A percentile compares a stretch with the other conserved stretches of the same genome.
Evolutionary conservation across 2,888 invertebrate species (phyloP).

Genomic region (Hirtodrosophila histrioides): DNA sequence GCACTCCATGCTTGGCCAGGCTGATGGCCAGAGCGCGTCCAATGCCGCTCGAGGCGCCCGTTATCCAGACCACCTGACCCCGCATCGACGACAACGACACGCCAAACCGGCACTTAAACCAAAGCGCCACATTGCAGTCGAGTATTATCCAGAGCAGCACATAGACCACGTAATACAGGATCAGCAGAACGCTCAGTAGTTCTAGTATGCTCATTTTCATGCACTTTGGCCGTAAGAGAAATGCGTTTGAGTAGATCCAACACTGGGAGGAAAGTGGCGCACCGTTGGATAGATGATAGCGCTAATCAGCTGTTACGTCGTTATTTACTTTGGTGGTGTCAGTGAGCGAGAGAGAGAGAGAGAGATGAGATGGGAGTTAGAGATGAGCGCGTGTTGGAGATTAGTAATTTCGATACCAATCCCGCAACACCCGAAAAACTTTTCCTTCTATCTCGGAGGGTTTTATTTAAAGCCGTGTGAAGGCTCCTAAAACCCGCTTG

Average conservation of each 20-base stretch:
- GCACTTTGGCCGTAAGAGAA: conserved; percentile 31
- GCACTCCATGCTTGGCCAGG: conserved; percentile 88
- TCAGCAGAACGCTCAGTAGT: conserved; percentile 72
- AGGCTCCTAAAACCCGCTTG: no score
- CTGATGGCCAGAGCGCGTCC: conserved; percentile 90
- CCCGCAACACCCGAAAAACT: no score
- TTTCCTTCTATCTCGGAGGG: no score
- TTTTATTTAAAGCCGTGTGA: no score
- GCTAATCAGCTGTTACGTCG: conserved; percentile 39
- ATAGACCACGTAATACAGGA: conserved; percentile 86
- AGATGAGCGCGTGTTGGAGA: neutral
- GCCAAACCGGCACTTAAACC: conserved; percentile 87
- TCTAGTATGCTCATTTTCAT: conserved; percentile 80
- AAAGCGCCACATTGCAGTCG: conserved; percentile 87
- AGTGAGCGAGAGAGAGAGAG: no score
- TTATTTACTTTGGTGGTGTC: neutral
- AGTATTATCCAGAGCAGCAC: conserved; percentile 85
- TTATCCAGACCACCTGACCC: conserved; percentile 92
- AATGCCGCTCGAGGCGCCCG: conserved; percentile 93
- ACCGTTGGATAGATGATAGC: conserved; percentile 14
- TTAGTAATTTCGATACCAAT: no score
- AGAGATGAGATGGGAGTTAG: neutral
- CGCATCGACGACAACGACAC: conserved; percentile 86
- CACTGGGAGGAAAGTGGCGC: no score
- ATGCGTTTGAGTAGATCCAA: neutral